Evolutionary conservation across 2,888 invertebrate species (phyloP).

Genomic region (Heteromyza rotundicornis): DNA sequence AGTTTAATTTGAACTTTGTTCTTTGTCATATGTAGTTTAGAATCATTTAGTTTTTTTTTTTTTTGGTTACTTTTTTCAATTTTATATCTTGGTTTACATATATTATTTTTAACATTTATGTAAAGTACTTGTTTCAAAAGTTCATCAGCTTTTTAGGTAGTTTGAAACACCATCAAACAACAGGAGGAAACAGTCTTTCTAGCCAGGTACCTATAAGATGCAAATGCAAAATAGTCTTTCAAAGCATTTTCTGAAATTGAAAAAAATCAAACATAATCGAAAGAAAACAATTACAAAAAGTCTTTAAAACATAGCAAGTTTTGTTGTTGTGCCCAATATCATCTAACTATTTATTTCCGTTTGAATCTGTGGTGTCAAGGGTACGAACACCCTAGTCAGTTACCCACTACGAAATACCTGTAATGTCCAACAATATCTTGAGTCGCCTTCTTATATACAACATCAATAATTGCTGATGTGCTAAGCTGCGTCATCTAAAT

Average conservation of each 20-base stretch:
- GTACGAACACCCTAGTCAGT: too few relatives aligned
- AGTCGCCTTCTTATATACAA: too few relatives aligned
- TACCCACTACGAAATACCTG: too few relatives aligned
- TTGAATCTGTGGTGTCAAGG: too few relatives aligned
- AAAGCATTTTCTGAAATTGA: constrained; percentile 32
- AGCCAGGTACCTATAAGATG: constrained; percentile 61
- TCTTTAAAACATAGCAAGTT: constrained; percentile 1
- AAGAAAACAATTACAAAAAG: background rate
- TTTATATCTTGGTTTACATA: constrained; percentile 23
- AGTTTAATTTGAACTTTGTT: constrained; percentile 44
- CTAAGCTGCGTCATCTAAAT: too few relatives aligned
- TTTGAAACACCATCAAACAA: constrained; percentile 63
- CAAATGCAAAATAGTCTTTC: constrained; percentile 35
- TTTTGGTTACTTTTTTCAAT: constrained; percentile 6
- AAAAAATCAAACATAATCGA: background rate
- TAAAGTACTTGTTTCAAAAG: constrained; percentile 17
- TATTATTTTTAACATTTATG: too few relatives aligned
- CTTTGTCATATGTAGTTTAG: constrained; percentile 27
- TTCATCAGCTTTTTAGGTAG: constrained; percentile 48
- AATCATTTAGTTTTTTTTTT: constrained; percentile 13
- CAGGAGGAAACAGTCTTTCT: constrained; percentile 64
- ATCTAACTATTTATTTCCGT: too few relatives aligned
- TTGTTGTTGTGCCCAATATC: too few relatives aligned
- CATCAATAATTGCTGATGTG: too few relatives aligned
- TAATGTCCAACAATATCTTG: too few relatives aligned